A percentile compares a stretch with the other conserved stretches of the same genome.
phyloP scores from a whole-genome alignment of 2,888 invertebrate species.

The Lucinisca nassula region DNA sequence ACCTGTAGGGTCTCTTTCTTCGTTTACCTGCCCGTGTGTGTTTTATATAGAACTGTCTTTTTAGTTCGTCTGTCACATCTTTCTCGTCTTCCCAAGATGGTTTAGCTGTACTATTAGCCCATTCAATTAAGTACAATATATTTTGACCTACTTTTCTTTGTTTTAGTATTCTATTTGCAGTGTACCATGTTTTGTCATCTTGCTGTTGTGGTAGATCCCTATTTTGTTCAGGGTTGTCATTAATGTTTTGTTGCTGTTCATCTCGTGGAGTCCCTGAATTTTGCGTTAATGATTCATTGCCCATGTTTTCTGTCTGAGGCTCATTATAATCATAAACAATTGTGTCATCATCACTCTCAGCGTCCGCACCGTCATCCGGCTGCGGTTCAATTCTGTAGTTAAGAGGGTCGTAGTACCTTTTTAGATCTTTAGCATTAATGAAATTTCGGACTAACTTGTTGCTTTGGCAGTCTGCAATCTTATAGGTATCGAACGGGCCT shows the following conservation, averaged over 20 bases:
- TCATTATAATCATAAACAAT: no score
- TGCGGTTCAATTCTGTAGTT: conserved; percentile 1
- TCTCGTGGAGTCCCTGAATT: not conserved
- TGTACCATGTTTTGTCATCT: conserved; percentile 6
- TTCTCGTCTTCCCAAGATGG: conserved; percentile 27
- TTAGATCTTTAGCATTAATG: conserved; percentile 27
- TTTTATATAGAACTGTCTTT: no score
- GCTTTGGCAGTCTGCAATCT: no score
- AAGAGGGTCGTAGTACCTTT: conserved; percentile 27
- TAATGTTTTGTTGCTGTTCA: not conserved
- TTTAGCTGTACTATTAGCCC: not conserved
- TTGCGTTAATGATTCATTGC: not conserved
- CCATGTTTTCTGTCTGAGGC: not conserved
- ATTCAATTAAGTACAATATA: conserved; percentile 28
- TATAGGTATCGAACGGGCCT: conserved; percentile 30
- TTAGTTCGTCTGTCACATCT: conserved; percentile 28
- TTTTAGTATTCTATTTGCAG: no score
- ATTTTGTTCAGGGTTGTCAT: not conserved
- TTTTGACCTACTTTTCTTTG: no score
- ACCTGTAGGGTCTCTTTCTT: no score
- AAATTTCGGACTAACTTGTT: not conserved
- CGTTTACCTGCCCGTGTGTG: no score
- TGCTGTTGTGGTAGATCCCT: not conserved
- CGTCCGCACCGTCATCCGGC: no score
- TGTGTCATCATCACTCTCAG: no score